Conservation (phyloP, 2,888 invertebrate genomes). For the Ophion slaviceki region DNA sequence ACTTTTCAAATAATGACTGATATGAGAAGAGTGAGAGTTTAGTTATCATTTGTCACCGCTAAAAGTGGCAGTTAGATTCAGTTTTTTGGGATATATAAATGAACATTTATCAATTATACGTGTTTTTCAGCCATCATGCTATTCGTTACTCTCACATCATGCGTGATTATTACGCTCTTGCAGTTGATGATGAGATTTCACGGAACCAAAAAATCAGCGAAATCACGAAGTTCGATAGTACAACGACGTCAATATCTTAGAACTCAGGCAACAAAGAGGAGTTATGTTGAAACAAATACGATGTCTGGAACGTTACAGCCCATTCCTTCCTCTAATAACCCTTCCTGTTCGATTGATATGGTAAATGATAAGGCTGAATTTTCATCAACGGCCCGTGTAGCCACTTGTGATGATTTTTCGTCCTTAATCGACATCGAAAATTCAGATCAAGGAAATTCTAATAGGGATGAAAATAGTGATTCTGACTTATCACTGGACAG, state of each 20-base stretch:
- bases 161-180: conserved; percentile 17
- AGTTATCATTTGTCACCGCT: background rate
- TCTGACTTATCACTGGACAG: conserved; percentile 2
- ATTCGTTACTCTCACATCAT: conserved; percentile 4
- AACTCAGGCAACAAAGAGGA: background rate
- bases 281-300: background rate
- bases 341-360: conserved; percentile 18
- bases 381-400: conserved; percentile 8
- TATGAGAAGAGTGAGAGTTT: background rate
- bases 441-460: conserved; percentile 5
- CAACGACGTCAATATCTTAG: conserved; percentile 11
- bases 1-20: background rate
- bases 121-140: conserved; percentile 11
- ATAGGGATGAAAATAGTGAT: conserved; percentile 17
- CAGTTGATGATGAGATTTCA: conserved; percentile 21
- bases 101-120: background rate
- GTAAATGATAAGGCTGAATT: conserved; percentile 2
- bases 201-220: conserved; percentile 8
- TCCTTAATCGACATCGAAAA: background rate
- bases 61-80: background rate
- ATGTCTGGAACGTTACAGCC: background rate
- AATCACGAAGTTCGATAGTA: conserved; percentile 10
- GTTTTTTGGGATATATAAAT: background rate
- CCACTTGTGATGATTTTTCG: background rate
- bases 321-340: conserved; percentile 23